phyloP scores from a whole-genome alignment of 2,888 invertebrate species.

The Cordylochernes scorpioides region DNA sequence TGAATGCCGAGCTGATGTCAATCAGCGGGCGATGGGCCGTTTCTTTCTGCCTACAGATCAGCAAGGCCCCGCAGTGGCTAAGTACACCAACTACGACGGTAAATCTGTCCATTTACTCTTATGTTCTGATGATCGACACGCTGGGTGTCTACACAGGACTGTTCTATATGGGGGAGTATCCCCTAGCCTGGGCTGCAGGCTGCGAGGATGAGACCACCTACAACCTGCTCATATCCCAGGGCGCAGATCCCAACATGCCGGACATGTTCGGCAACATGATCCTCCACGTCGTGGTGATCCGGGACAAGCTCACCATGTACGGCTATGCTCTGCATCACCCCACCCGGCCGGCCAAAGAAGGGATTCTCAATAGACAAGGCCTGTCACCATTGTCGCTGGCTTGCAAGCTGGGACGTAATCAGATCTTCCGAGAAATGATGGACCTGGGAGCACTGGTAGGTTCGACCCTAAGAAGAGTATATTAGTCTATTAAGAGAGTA shows the following conservation, averaged over 20 bases:
- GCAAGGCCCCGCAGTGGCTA: conserved; percentile 45
- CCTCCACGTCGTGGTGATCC: conserved; percentile 91
- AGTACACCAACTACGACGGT: conserved; percentile 65
- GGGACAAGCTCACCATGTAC: conserved; percentile 56
- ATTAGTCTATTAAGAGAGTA: too few relatives aligned
- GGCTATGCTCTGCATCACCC: conserved; percentile 92
- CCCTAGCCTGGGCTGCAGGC: conserved; percentile 88
- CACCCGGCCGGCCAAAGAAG: conserved; percentile 67
- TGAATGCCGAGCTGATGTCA: conserved; percentile 67
- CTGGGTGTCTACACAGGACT: too few relatives aligned
- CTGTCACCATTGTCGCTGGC: conserved; percentile 83
- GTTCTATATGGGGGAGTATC: conserved; percentile 88
- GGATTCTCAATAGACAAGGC: conserved; percentile 59
- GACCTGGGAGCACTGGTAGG: conserved; percentile 37
- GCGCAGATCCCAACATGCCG: conserved; percentile 78
- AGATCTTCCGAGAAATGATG: conserved; percentile 90
- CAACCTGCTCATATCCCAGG: conserved; percentile 65
- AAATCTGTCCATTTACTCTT: conserved; percentile 2
- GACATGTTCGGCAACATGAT: conserved; percentile 95
- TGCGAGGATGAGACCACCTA: conserved; percentile 89
- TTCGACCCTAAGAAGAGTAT: too few relatives aligned
- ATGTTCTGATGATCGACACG: too few relatives aligned
- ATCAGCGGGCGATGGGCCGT: conserved; percentile 72
- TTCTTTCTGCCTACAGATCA: conserved; percentile 89
- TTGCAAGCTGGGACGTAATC: conserved; percentile 77